Evolutionary conservation across 2,113 vertebrate genomes (phyloP).

Genomic region (Barbus barbus): DNA sequence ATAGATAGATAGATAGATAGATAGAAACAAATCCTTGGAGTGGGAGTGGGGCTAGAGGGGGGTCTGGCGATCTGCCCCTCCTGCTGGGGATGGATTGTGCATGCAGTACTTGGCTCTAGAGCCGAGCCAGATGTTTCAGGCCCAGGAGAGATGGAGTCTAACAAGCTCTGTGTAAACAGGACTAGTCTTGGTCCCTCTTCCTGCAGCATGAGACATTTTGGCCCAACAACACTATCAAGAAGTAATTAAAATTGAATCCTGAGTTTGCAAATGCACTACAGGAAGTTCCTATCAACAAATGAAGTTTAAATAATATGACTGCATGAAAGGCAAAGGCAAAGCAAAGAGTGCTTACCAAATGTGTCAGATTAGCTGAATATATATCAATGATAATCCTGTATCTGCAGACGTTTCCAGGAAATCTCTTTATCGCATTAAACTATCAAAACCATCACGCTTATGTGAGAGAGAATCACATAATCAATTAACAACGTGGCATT

Average conservation of each 20-base stretch:
- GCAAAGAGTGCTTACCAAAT: conserved; percentile 1
- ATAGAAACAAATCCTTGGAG: conserved; percentile 4
- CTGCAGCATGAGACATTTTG: conserved; percentile 58
- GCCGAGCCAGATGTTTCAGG: conserved; percentile 63
- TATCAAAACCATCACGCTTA: conserved; percentile 9
- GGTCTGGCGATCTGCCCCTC: conserved; percentile 24
- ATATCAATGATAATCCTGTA: not conserved
- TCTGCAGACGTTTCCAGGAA: not conserved
- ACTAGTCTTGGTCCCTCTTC: conserved; percentile 56
- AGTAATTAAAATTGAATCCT: conserved; percentile 8
- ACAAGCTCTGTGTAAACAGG: conserved; percentile 64
- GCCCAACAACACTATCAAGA: conserved; percentile 9
- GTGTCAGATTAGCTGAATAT: not conserved
- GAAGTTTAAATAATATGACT: not conserved
- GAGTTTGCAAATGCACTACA: conserved; percentile 6
- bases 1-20: not conserved
- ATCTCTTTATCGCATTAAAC: not conserved
- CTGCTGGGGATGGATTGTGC: conserved; percentile 14
- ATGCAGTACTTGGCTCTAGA: conserved; percentile 55
- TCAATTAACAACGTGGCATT: conserved; percentile 51
- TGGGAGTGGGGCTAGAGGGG: not conserved
- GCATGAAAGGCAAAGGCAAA: not conserved
- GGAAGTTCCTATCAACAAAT: not conserved
- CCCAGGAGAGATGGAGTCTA: conserved; percentile 59
- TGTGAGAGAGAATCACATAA: conserved; percentile 28